A percentile compares a stretch with the other conserved stretches of the same genome.
Evolutionary conservation across 2,113 vertebrate genomes (phyloP).

Genomic region (Clarias magur): DNA sequence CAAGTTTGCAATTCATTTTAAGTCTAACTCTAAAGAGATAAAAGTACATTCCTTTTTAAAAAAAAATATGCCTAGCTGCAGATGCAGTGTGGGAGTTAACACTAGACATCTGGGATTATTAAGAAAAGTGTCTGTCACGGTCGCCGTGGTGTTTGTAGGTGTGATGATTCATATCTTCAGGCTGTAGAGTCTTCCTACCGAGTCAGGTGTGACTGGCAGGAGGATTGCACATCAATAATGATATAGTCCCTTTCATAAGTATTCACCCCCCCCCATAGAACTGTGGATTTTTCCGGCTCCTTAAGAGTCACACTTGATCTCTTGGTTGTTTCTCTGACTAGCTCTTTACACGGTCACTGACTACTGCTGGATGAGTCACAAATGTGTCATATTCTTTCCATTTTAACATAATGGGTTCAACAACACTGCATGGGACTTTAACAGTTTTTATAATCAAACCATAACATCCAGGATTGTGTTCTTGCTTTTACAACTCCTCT

Average conservation of each 20-base stretch:
- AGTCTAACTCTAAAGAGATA: not conserved
- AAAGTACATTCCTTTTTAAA: not conserved
- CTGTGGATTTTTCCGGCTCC: not conserved
- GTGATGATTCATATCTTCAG: slow-evolving; percentile 47
- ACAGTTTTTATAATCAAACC: not conserved
- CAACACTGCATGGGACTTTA: not conserved
- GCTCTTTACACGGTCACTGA: not conserved
- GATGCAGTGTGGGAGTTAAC: slow-evolving; percentile 37
- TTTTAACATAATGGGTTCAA: not conserved
- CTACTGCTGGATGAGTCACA: not conserved
- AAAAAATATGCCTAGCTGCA: too few relatives aligned
- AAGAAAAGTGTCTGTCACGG: slow-evolving; percentile 34
- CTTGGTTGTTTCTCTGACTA: not conserved
- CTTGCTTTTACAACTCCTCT: not conserved
- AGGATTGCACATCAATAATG: slow-evolving; percentile 24
- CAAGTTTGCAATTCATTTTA: not conserved
- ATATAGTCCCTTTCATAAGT: not conserved
- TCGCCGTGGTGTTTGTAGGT: slow-evolving; percentile 27
- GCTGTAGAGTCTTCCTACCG: slow-evolving; percentile 25
- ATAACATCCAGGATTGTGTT: not conserved
- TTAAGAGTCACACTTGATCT: not conserved
- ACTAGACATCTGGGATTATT: slow-evolving; percentile 39
- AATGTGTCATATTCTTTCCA: not conserved
- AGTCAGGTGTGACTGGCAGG: slow-evolving; percentile 41
- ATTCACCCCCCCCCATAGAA: not conserved